Evolutionary conservation across 2,113 vertebrate genomes (phyloP).

Genomic region (Rattus norvegicus): DNA sequence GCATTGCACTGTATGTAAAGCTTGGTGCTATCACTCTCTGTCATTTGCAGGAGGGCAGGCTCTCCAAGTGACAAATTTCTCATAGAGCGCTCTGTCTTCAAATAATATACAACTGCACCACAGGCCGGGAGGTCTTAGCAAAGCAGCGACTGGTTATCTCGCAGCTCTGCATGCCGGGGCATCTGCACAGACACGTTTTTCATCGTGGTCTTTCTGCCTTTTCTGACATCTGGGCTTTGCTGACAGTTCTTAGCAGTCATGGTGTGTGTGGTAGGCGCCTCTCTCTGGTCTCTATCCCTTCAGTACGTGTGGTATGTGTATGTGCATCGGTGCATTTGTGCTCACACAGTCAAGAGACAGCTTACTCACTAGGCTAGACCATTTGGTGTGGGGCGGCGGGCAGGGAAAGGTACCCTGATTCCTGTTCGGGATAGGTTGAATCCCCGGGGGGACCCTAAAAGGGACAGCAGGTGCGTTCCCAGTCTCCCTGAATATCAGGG

Average conservation of each 20-base stretch:
- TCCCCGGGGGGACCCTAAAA: too few species aligned
- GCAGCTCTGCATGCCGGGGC: neutral
- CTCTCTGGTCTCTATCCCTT: neutral
- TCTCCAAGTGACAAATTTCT: too few species aligned
- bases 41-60: neutral
- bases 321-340: neutral
- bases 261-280: neutral
- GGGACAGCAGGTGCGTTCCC: too few species aligned
- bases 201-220: fast-evolving
- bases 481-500: too few species aligned
- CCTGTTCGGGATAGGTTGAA: too few species aligned
- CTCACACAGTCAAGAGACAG: neutral
- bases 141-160: neutral
- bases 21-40: neutral
- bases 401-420: too few species aligned
- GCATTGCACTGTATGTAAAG: neutral
- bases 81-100: neutral
- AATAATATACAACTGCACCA: neutral
- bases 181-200: neutral
- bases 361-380: neutral
- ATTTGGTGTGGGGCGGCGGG: too few species aligned
- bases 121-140: neutral
- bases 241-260: fast-evolving
- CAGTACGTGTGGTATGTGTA: too few species aligned
- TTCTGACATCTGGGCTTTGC: neutral